Base-by-base conservation (phyloP, 2,797 vertebrate species). In the Falco biarmicus region DNA sequence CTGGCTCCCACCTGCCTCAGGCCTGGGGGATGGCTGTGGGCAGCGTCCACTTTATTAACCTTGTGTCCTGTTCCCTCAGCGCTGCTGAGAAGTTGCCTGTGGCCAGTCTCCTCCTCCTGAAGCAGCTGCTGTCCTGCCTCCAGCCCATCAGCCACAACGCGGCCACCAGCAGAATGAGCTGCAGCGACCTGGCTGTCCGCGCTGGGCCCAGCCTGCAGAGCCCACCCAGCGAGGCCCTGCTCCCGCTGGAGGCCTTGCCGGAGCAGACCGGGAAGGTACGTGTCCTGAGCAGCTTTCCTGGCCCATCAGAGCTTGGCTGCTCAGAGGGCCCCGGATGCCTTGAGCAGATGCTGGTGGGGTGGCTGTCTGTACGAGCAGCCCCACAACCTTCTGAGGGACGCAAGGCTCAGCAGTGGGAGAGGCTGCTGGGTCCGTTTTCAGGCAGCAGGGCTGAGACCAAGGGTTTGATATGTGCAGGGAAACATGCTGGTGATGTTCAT, bases 11-110 rank as follows among this genome's bases (percentile, higher is more conserved):
- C 61, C 51, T 25, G 24, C 63, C 41, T 37, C 9, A 18, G 21
- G 15, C 10, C 6, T 47, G 2, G 5, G 15, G 21, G 7, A 29
- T 0, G 1, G 24, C 32, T 25, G 26, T 24, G 25, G 76, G 50
- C 32, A 65, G 24, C 39, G 18, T 31, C 15, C 45, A 9, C 32
- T 56, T 31, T 15, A 66, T 16, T 48, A 41, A 19, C 5, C 4
- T 5, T 28, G 63, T 14, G 9, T 13, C 39, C 51, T 53, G 9
- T 15, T 64, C 15, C 28, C 21, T 48, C n/a, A 0, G 1, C 17
- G 17, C 41, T 45, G 21, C 39, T 24, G 15, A 41, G 7, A 43
- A 71, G 22, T 10, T 65, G 39, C 25, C 54, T 65, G 18, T 11
- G 22, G 39, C 19, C 31, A 54, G 3, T 31, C 29, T 48, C 25